These are phyloP conservation scores for Cataglyphis livida DNA, from an alignment of 2,888 invertebrate species.

Conservation along the genomic window DNA sequence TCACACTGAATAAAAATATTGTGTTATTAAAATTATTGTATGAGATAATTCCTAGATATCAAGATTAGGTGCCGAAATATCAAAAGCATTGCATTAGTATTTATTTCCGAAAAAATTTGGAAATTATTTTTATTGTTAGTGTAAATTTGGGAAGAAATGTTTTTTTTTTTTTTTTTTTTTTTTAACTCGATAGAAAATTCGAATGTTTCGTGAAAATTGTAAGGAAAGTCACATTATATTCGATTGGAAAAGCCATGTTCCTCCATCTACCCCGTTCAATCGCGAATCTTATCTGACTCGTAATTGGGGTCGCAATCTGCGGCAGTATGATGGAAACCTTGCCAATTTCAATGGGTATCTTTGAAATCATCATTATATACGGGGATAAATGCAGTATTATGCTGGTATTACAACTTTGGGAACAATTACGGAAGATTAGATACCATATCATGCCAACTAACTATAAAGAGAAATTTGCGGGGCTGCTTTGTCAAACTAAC, in stretches of 20 bases:
- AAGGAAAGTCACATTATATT: constrained; percentile 2
- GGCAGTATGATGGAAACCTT: background rate
- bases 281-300: background rate
- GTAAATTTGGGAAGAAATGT: background rate
- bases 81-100: background rate
- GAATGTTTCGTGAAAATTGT: constrained; percentile 6
- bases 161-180: background rate
- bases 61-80: background rate
- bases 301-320: constrained; percentile 42
- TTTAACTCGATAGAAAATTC: background rate
- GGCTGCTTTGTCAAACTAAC: background rate
- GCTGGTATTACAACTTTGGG: background rate
- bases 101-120: background rate
- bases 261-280: constrained; percentile 11
- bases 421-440: background rate
- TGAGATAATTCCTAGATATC: background rate
- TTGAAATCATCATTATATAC: background rate
- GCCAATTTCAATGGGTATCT: constrained; percentile 20
- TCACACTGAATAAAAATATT: background rate
- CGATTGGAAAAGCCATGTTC: constrained; percentile 39
- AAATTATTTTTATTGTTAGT: background rate
- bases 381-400: background rate
- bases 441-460: constrained; percentile 3
- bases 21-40: background rate
- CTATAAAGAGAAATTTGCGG: background rate